phyloP scores from a whole-genome alignment of 2,888 invertebrate species.

The Acrobasis consociella region DNA sequence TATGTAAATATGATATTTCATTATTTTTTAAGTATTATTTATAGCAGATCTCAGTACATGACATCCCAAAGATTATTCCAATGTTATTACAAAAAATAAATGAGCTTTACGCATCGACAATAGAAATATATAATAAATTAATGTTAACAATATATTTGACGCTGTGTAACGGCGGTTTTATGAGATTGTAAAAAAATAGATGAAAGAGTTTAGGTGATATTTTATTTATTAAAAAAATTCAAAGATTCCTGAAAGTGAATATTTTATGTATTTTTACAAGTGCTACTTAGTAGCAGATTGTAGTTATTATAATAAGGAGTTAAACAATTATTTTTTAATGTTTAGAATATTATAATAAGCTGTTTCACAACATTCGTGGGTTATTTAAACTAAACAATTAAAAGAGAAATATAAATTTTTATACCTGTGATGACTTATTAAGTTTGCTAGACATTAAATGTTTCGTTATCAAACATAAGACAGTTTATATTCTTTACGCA shows the following conservation, averaged over 20 bases:
- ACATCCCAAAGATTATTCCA: constrained; percentile 55
- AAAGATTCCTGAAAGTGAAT: constrained; percentile 33
- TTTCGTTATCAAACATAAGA: no score
- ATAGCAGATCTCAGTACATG: constrained; percentile 56
- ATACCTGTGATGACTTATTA: background rate
- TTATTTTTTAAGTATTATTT: constrained; percentile 8
- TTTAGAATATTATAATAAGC: background rate
- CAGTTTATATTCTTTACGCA: no score
- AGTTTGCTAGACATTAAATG: no score
- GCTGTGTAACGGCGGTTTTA: constrained; percentile 52
- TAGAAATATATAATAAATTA: constrained; percentile 51
- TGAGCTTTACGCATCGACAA: constrained; percentile 73
- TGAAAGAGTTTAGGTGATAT: constrained; percentile 17
- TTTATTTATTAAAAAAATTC: constrained; percentile 10
- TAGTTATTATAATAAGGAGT: constrained; percentile 21
- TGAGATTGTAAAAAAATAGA: constrained; percentile 27
- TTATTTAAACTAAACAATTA: background rate
- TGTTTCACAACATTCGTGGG: background rate
- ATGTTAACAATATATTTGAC: constrained; percentile 39
- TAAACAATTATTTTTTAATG: constrained; percentile 3
- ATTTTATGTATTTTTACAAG: constrained; percentile 38
- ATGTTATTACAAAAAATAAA: constrained; percentile 31
- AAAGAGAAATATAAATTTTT: background rate
- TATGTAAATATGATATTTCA: background rate
- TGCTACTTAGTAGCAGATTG: constrained; percentile 24